Conservation (phyloP, 2,888 invertebrate genomes). For the Myopa tessellatipennis region DNA sequence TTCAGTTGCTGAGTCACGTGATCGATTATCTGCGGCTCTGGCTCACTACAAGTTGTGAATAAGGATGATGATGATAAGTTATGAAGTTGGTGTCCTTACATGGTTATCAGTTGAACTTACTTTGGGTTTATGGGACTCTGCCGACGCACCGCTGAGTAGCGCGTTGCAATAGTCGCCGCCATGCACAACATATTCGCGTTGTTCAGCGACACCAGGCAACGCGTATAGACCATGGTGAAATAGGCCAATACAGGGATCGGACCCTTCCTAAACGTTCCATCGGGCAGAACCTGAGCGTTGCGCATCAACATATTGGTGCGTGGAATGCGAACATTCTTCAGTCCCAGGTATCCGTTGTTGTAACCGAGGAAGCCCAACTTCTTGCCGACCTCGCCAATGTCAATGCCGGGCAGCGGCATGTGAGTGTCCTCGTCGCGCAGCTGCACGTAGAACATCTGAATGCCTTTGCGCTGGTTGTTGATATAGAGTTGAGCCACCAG, state of each 20-base stretch:
- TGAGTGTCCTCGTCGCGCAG: slow-evolving; percentile 89
- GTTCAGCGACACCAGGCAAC: slow-evolving; percentile 83
- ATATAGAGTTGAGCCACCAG: slow-evolving; percentile 91
- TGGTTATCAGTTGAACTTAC: slow-evolving; percentile 65
- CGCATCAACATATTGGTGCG: slow-evolving; percentile 92
- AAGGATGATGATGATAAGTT: not conserved
- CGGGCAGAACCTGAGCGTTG: slow-evolving; percentile 89
- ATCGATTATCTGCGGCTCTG: slow-evolving; percentile 90
- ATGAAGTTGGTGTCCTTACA: not conserved
- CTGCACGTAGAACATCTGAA: slow-evolving; percentile 93
- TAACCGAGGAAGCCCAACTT: slow-evolving; percentile 91
- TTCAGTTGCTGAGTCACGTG: slow-evolving; percentile 95
- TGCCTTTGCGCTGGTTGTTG: slow-evolving; percentile 82
- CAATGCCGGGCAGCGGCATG: slow-evolving; percentile 85
- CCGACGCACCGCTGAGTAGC: slow-evolving; percentile 89
- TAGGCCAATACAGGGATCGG: slow-evolving; percentile 85
- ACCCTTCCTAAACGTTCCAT: slow-evolving; percentile 86
- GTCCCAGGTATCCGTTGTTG: slow-evolving; percentile 92
- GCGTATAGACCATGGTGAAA: slow-evolving; percentile 89
- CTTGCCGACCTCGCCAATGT: slow-evolving; percentile 93
- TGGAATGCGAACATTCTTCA: slow-evolving; percentile 88
- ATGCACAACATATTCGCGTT: slow-evolving; percentile 78
- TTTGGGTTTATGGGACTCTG: slow-evolving; percentile 87
- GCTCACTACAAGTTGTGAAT: slow-evolving; percentile 71
- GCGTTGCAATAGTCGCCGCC: slow-evolving; percentile 85